phyloP scores from a whole-genome alignment of 2,888 invertebrate genomes.

The Oithona nana region DNA sequence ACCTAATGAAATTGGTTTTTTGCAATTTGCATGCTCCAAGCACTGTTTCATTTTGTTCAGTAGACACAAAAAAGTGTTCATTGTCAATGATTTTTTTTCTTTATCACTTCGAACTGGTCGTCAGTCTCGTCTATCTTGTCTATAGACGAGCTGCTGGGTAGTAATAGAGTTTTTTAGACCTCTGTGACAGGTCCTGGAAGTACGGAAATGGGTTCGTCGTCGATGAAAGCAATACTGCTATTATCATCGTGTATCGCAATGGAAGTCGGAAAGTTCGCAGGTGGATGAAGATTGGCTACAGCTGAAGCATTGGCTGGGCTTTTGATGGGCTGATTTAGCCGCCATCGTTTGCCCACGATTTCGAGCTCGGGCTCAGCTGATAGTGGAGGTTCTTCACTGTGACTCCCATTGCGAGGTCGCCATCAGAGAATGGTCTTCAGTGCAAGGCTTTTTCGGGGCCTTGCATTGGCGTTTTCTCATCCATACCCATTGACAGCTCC shows the following conservation, averaged over 20 bases:
- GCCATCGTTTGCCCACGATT: neutral
- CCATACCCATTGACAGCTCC: neutral
- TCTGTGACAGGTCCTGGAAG: neutral
- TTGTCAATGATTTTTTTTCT: too few relatives aligned
- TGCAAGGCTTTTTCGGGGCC: neutral
- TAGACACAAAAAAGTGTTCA: too few relatives aligned
- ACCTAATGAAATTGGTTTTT: too few relatives aligned
- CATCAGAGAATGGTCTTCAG: neutral
- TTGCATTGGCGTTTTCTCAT: neutral
- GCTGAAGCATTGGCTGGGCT: too few relatives aligned
- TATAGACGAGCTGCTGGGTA: too few relatives aligned
- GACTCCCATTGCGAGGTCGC: neutral
- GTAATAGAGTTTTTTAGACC: too few relatives aligned
- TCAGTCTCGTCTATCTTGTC: too few relatives aligned
- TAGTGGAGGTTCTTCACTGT: neutral
- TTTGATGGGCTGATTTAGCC: neutral
- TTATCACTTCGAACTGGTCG: too few relatives aligned
- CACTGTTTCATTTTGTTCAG: too few relatives aligned
- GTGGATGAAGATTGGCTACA: too few relatives aligned
- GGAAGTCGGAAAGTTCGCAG: neutral
- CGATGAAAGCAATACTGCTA: neutral
- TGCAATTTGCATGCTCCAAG: too few relatives aligned
- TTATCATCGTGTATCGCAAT: neutral
- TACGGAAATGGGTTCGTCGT: neutral
- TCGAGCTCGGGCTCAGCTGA: neutral